phyloP scores from a whole-genome alignment of 1,140 invertebrate genomes.

The Trissolcus basalis region DNA sequence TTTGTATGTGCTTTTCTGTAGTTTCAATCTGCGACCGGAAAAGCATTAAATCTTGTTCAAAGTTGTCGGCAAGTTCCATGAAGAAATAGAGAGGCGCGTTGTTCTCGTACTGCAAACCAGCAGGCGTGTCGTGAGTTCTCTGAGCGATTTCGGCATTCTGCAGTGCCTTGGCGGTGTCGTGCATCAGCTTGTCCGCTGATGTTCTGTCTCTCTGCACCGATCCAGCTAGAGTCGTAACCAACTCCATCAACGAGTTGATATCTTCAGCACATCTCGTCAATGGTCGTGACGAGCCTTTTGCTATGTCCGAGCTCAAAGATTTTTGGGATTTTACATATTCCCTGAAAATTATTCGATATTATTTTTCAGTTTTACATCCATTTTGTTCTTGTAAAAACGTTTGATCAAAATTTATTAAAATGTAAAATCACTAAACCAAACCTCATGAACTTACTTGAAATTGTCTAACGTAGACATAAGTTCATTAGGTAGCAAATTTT shows the following conservation, averaged over 20 bases:
- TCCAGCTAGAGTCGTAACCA: conserved; percentile 80
- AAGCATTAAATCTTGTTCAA: conserved; percentile 83
- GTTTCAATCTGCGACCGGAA: conserved; percentile 84
- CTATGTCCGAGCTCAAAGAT: conserved; percentile 86
- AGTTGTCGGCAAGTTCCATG: conserved; percentile 82
- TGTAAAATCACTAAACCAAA: too few species aligned
- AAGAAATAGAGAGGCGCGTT: conserved; percentile 85
- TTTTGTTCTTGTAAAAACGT: too few species aligned
- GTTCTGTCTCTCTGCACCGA: conserved; percentile 80
- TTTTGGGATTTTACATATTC: conserved; percentile 90
- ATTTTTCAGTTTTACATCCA: too few species aligned
- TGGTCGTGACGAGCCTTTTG: conserved; percentile 83
- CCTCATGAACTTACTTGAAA: conserved; percentile 79
- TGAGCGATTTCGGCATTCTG: conserved; percentile 87
- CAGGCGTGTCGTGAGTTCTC: conserved; percentile 85
- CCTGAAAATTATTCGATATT: conserved; percentile 76
- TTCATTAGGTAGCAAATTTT: conserved; percentile 85
- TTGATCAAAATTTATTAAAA: too few species aligned
- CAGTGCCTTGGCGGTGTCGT: conserved; percentile 84
- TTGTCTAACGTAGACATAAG: conserved; percentile 78
- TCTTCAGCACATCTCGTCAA: conserved; percentile 81
- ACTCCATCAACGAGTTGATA: conserved; percentile 80
- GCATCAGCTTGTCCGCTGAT: conserved; percentile 83
- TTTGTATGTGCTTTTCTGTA: conserved; percentile 84
- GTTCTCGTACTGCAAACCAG: conserved; percentile 87